These are phyloP conservation scores for Exocentrus adspersus DNA, from an alignment of 2,888 invertebrate genomes.

Conservation along the genomic window DNA sequence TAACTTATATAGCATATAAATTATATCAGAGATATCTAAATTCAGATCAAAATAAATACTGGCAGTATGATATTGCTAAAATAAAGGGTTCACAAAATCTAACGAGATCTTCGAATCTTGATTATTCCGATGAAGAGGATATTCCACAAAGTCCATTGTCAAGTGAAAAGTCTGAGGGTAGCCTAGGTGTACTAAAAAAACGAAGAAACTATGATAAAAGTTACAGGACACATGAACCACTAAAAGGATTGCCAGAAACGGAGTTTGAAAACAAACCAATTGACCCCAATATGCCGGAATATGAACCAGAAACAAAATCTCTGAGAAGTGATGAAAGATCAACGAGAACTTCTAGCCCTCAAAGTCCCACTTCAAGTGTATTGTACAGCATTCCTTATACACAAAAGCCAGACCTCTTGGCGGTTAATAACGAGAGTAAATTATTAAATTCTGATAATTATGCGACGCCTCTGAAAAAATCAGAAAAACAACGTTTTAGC, in stretches of 20 bases:
- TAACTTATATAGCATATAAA: conserved; percentile 70
- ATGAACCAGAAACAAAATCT: conserved; percentile 38
- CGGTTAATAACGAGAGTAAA: conserved; percentile 28
- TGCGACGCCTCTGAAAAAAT: conserved; percentile 46
- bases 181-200: conserved; percentile 65
- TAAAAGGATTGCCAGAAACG: conserved; percentile 75
- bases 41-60: conserved; percentile 49
- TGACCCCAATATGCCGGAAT: conserved; percentile 66
- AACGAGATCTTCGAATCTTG: conserved; percentile 41
- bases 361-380: conserved; percentile 35
- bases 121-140: conserved; percentile 42
- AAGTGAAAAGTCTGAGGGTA: conserved; percentile 48
- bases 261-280: conserved; percentile 85
- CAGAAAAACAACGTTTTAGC: conserved; percentile 48
- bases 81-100: conserved; percentile 32
- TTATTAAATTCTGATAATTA: conserved; percentile 51
- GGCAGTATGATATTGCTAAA: conserved; percentile 53
- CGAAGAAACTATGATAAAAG: conserved; percentile 81
- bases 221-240: conserved; percentile 86
- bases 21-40: conserved; percentile 66
- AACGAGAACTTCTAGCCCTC: conserved; percentile 19
- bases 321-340: conserved; percentile 28
- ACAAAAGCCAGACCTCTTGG: conserved; percentile 46
- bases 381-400: conserved; percentile 44
- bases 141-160: conserved; percentile 52